Base-by-base conservation (phyloP, 1,140 invertebrate genomes). In the Limonius californicus region DNA sequence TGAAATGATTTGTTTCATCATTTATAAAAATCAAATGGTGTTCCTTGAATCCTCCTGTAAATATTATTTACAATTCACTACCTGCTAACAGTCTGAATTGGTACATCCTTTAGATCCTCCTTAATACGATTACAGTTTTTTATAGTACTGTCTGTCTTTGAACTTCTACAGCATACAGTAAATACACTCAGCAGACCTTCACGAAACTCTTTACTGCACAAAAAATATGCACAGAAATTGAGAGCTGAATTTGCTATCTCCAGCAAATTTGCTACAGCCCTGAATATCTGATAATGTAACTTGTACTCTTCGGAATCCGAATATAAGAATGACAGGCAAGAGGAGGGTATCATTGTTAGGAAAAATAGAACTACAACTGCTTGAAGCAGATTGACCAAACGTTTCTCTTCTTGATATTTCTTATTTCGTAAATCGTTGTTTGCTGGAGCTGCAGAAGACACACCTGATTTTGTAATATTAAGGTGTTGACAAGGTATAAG, bases 161-260 rank as follows among this genome's bases (percentile, higher is more conserved):
- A n/a, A n/a, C n/a, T n/a, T n/a, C n/a, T n/a, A n/a, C n/a, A n/a
- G n/a, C n/a, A n/a, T n/a, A n/a, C n/a, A n/a, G n/a, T n/a, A 45
- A 45, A 45, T 6, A 45, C 12, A 18, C 16, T 45, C 12, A n/a
- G 6, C 12, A 45, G 14, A 15, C n/a, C 42, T 45, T 2, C 14
- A 45, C 27, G 50, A 16, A 54, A 54, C 16, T 54, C 16, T 23
- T 23, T 54, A 21, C 20, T 18, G n/a, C 50, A 54, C 6, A 54
- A 23, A 7, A 21, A 54, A 16, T 54, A 54, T 2, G 20, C 20
- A 21, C 9, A 54, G 20, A 54, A 54, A 21, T 54, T 54, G 3
- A 54, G 19, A 6, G 50, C 20, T n/a, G 16, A 54, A 54, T 45
- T 45, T 2, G 42, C 42, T 18, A 12, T 45, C 12, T 45, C 42